These are phyloP conservation scores for Phrixothrix hirtus DNA, from an alignment of 2,888 invertebrate species.

Conservation along the genomic window DNA sequence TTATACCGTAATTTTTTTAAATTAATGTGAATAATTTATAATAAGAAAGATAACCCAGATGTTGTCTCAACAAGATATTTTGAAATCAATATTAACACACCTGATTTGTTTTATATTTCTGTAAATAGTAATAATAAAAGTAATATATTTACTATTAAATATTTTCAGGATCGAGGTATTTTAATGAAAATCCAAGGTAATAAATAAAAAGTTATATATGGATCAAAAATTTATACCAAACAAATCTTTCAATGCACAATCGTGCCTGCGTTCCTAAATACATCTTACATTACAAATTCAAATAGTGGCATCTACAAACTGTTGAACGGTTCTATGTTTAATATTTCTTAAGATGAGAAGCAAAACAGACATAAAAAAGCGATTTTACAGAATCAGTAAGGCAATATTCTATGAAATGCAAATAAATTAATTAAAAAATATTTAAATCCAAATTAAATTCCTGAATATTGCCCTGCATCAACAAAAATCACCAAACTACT, in stretches of 20 bases:
- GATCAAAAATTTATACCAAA: constrained; percentile 39
- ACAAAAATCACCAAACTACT: constrained; percentile 47
- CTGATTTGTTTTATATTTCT: too few relatives aligned
- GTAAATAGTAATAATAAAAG: too few relatives aligned
- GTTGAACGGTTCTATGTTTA: constrained; percentile 49
- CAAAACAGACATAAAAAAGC: constrained; percentile 44
- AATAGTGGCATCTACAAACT: constrained; percentile 42
- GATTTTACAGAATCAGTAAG: constrained; percentile 49
- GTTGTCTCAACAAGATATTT: too few relatives aligned
- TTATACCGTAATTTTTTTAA: too few relatives aligned
- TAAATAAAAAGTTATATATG: constrained; percentile 30
- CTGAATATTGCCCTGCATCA: constrained; percentile 48
- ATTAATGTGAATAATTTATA: too few relatives aligned
- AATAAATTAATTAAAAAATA: constrained; percentile 14
- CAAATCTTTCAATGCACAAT: constrained; percentile 35
- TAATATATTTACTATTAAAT: too few relatives aligned
- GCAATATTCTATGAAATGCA: constrained; percentile 40
- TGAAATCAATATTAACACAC: too few relatives aligned
- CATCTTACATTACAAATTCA: constrained; percentile 33
- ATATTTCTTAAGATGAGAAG: constrained; percentile 38
- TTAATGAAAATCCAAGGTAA: background rate
- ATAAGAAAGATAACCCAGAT: too few relatives aligned
- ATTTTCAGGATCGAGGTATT: too few relatives aligned
- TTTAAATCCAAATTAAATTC: constrained; percentile 32
- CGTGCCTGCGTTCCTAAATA: constrained; percentile 34